Percentiles rank a stretch among this genome's conserved stretches.
Conservation (phyloP, 1,140 invertebrate species). For the Gyrodactylus salaris region DNA sequence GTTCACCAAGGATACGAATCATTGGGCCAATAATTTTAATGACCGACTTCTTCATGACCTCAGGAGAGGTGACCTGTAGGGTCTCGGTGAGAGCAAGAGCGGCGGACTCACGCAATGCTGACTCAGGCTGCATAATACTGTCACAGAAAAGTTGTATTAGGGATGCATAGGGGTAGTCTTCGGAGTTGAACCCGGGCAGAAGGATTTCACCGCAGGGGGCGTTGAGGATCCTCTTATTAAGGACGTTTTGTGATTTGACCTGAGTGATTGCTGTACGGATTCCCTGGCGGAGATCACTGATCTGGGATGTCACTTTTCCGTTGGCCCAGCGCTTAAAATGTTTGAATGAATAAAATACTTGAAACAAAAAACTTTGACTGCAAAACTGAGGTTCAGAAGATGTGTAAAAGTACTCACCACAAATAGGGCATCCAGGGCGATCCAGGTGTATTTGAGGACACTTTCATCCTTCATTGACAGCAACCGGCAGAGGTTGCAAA, state of each 20-base stretch:
- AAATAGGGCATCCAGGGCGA: not conserved
- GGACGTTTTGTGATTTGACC: not conserved
- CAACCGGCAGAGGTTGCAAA: not conserved
- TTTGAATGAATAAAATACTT: not conserved
- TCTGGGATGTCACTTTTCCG: no score
- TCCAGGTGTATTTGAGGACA: not conserved
- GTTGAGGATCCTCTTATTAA: not conserved
- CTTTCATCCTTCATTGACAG: not conserved
- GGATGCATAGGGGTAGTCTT: slow-evolving; percentile 41
- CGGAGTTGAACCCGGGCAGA: slow-evolving; percentile 62
- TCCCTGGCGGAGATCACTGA: not conserved
- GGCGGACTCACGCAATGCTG: slow-evolving; percentile 69
- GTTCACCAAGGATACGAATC: slow-evolving; percentile 75
- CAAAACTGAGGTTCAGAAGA: no score
- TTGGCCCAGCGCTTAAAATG: not conserved
- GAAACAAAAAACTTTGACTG: not conserved
- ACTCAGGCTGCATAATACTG: slow-evolving; percentile 59
- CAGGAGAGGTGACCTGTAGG: slow-evolving; percentile 36
- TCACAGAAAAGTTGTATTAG: slow-evolving; percentile 72
- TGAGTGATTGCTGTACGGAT: not conserved
- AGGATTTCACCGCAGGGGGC: slow-evolving; percentile 8
- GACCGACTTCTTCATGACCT: slow-evolving; percentile 52
- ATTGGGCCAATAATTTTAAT: slow-evolving; percentile 81
- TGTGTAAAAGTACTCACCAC: not conserved
- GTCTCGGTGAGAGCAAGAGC: slow-evolving; percentile 69